These are phyloP conservation scores for Gambusia affinis DNA, from an alignment of 2,113 vertebrate species.

Conservation along the genomic window DNA sequence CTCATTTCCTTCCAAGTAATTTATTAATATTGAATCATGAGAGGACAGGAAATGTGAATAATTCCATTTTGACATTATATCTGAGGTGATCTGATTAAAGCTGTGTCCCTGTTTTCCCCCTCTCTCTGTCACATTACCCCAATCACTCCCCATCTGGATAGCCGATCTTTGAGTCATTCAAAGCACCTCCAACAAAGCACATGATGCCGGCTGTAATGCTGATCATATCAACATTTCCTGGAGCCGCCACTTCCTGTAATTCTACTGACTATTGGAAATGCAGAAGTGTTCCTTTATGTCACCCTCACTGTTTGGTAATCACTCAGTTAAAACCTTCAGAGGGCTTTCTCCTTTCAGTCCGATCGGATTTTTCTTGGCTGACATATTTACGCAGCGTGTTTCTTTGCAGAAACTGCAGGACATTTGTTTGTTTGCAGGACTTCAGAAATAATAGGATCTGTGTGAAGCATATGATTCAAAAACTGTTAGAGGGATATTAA, in stretches of 20 bases:
- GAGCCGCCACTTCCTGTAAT: neutral
- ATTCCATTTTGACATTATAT: slow-evolving; percentile 54
- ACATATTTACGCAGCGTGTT: neutral
- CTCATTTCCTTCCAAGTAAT: slow-evolving; percentile 12
- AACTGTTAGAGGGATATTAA: slow-evolving; percentile 1
- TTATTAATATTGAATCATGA: slow-evolving; percentile 47
- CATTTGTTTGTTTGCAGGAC: neutral
- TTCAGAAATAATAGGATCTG: neutral
- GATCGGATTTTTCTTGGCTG: neutral
- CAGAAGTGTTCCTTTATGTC: neutral
- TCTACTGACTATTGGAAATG: neutral
- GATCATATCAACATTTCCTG: neutral
- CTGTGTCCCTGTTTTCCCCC: neutral
- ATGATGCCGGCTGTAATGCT: neutral
- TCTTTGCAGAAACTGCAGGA: neutral
- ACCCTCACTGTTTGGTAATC: neutral
- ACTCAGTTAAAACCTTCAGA: neutral
- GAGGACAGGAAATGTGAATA: slow-evolving; percentile 41
- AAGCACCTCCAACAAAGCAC: neutral
- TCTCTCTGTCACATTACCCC: slow-evolving; percentile 1
- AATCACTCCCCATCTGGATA: neutral
- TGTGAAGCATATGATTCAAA: neutral
- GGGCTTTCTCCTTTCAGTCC: neutral
- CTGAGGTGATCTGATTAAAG: slow-evolving; percentile 41
- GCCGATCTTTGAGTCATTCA: neutral